Conservation (phyloP, 1,140 invertebrate species). For the Brachionus paranguensis region DNA sequence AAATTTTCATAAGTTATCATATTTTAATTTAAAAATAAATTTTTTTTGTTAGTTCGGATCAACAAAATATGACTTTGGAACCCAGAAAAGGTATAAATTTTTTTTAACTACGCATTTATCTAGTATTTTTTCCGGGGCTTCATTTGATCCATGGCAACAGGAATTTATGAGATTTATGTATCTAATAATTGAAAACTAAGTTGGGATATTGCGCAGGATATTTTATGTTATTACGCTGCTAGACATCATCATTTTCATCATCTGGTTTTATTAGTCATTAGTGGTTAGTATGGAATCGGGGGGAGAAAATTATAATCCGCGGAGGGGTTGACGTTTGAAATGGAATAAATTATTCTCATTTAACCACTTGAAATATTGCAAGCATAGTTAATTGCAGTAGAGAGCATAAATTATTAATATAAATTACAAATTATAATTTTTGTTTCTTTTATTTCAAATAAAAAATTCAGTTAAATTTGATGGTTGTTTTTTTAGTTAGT, state of each 20-base stretch:
- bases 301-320: not conserved
- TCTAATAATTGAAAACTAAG: not conserved
- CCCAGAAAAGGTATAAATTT: not conserved
- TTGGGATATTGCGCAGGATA: not conserved
- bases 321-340: not conserved
- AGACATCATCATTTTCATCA: not conserved
- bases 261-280: not conserved
- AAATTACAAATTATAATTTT: not conserved
- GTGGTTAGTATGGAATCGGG: not conserved
- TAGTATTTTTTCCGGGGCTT: not conserved
- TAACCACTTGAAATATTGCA: not conserved
- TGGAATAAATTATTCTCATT: not conserved
- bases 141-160: not conserved
- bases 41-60: not conserved
- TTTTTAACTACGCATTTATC: not conserved
- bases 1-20: not conserved
- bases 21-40: not conserved
- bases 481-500: not conserved
- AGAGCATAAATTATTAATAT: not conserved
- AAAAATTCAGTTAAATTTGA: not conserved
- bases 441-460: not conserved
- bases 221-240: not conserved
- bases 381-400: not conserved
- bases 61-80: not conserved
- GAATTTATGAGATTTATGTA: not conserved